phyloP scores from a whole-genome alignment of 2,888 invertebrate genomes.

The Lycocerus yunnanus region DNA sequence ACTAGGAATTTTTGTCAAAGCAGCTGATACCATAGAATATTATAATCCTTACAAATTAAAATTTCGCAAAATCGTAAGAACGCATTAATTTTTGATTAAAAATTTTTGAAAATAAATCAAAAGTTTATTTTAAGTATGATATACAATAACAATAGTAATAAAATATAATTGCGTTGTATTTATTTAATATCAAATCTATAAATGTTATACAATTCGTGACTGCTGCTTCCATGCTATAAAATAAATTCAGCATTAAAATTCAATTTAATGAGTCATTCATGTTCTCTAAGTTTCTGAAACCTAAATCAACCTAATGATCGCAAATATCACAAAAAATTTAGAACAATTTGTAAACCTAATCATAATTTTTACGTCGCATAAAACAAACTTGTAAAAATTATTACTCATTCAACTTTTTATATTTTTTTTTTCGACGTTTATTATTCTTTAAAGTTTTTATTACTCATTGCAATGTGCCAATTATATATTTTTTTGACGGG shows the following conservation, averaged over 20 bases:
- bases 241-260: slow-evolving; percentile 25
- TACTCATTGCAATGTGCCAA: not conserved
- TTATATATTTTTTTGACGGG: not conserved
- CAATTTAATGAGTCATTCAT: slow-evolving; percentile 24
- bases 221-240: slow-evolving; percentile 15
- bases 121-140: not conserved
- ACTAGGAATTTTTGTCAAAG: too few species aligned
- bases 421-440: not conserved
- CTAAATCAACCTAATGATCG: not conserved
- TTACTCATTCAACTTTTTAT: not conserved
- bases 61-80: too few species aligned
- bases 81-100: not conserved
- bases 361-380: not conserved
- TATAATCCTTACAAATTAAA: too few species aligned
- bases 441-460: not conserved
- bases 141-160: slow-evolving; percentile 8
- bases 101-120: not conserved
- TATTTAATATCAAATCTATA: slow-evolving; percentile 18
- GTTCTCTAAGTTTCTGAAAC: slow-evolving; percentile 6
- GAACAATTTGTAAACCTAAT: not conserved
- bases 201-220: slow-evolving; percentile 22
- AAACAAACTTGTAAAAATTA: not conserved
- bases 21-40: too few species aligned
- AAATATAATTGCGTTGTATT: not conserved
- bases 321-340: not conserved